Conservation (phyloP, 1,140 invertebrate genomes). For the Schlechtendalia chinensis region DNA sequence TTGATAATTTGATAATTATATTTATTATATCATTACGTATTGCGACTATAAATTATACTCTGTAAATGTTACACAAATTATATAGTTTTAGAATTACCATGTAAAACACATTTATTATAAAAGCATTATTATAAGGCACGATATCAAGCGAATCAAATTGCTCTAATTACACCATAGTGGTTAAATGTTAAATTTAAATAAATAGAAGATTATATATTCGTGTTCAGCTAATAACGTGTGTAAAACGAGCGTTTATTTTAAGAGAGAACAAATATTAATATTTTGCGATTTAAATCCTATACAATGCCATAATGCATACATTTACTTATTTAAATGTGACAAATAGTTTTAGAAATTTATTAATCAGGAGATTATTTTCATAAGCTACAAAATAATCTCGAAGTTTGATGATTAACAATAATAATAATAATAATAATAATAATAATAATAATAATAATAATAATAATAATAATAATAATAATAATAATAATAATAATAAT, state of each 20-base stretch:
- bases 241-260: background rate
- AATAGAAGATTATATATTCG: background rate
- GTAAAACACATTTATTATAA: background rate
- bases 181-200: slow-evolving; percentile 9
- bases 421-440: too few species aligned
- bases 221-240: background rate
- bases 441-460: too few species aligned
- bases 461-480: too few species aligned
- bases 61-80: background rate
- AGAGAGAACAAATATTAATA: background rate
- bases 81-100: background rate
- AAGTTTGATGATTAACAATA: too few species aligned
- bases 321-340: background rate
- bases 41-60: too few species aligned
- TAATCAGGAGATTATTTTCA: too few species aligned
- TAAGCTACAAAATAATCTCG: too few species aligned
- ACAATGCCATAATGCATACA: background rate
- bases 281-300: background rate
- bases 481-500: too few species aligned
- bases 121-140: background rate
- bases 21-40: too few species aligned
- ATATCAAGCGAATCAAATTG: background rate
- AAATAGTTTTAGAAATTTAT: background rate
- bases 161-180: background rate
- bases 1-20: too few species aligned